These are phyloP conservation scores for Kryptolebias ocellatus DNA, from an alignment of 2,797 vertebrate genomes.

Conservation along the genomic window DNA sequence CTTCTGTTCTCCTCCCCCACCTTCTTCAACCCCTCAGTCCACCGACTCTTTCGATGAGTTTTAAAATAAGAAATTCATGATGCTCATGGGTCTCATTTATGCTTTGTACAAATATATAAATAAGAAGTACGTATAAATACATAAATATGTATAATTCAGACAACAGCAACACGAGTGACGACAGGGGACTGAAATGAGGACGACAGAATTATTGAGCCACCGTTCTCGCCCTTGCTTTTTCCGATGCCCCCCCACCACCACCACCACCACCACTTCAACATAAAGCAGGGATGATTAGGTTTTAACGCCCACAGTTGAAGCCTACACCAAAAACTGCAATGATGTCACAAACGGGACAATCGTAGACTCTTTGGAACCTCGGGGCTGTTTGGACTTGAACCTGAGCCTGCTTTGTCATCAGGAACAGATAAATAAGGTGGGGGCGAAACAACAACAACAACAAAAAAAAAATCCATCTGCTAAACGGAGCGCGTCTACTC, in stretches of 20 bases:
- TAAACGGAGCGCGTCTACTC: slow-evolving; percentile 40
- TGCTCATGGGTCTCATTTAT: slow-evolving; percentile 78
- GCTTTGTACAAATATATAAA: slow-evolving; percentile 86
- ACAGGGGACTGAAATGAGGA: slow-evolving; percentile 58
- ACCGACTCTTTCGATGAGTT: slow-evolving; percentile 51
- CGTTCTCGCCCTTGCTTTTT: slow-evolving; percentile 52
- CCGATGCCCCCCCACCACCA: slow-evolving; percentile 14
- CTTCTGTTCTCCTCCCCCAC: slow-evolving; percentile 15
- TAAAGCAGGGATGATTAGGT: slow-evolving; percentile 53
- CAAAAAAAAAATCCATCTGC: slow-evolving; percentile 2
- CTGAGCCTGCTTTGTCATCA: slow-evolving; percentile 52
- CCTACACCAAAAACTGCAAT: slow-evolving; percentile 28
- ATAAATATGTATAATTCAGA: slow-evolving; percentile 53
- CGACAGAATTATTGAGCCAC: slow-evolving; percentile 65
- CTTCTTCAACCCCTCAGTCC: slow-evolving; percentile 30
- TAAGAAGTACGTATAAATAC: slow-evolving; percentile 71
- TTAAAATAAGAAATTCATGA: slow-evolving; percentile 58
- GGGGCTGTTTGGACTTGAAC: slow-evolving; percentile 36
- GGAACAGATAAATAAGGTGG: slow-evolving; percentile 49
- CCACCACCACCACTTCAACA: slow-evolving; percentile 2
- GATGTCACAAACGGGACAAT: slow-evolving; percentile 76
- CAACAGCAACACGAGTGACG: slow-evolving; percentile 44
- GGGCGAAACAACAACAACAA: too few species aligned
- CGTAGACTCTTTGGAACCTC: slow-evolving; percentile 49
- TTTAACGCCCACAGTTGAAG: slow-evolving; percentile 31